These are phyloP conservation scores for Bungarus multicinctus DNA, from an alignment of 2,113 vertebrate species.

Conservation along the genomic window DNA sequence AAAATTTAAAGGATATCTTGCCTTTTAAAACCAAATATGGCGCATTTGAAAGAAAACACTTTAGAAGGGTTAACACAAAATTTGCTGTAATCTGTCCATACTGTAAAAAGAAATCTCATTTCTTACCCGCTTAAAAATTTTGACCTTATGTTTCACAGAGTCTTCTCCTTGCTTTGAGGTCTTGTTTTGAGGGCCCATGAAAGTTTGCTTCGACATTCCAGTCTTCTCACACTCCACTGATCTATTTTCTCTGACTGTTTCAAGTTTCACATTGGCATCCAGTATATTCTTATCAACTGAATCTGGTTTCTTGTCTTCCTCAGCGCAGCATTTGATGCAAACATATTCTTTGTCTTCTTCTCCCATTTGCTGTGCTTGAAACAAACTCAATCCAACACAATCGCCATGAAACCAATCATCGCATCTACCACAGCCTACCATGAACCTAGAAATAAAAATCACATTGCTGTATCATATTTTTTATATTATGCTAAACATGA, in stretches of 20 bases:
- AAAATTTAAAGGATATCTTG: background rate
- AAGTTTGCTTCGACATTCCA: slow-evolving; percentile 65
- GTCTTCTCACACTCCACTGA: slow-evolving; percentile 72
- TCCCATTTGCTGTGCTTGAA: slow-evolving; percentile 93
- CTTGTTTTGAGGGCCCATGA: slow-evolving; percentile 57
- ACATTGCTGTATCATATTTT: fast-evolving
- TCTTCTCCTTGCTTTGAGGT: slow-evolving; percentile 63
- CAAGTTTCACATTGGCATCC: slow-evolving; percentile 68
- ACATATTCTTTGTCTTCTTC: slow-evolving; percentile 96
- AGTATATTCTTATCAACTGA: slow-evolving; percentile 57
- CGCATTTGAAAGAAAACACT: background rate
- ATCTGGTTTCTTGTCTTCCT: slow-evolving; percentile 84
- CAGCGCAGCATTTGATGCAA: slow-evolving; percentile 92
- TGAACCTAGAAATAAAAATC: slow-evolving; percentile 77
- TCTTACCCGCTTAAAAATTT: slow-evolving; percentile 85
- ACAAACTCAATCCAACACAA: slow-evolving; percentile 91
- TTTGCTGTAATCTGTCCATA: background rate
- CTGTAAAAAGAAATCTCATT: background rate
- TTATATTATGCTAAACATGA: slow-evolving; percentile 12
- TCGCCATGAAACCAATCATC: slow-evolving; percentile 99
- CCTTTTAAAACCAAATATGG: background rate
- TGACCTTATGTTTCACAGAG: slow-evolving; percentile 73
- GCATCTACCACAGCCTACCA: slow-evolving; percentile 96
- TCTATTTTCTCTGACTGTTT: slow-evolving; percentile 74
- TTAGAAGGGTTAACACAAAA: background rate